phyloP scores from a whole-genome alignment of 2,797 vertebrate genomes.

The Heliangelus exortis region DNA sequence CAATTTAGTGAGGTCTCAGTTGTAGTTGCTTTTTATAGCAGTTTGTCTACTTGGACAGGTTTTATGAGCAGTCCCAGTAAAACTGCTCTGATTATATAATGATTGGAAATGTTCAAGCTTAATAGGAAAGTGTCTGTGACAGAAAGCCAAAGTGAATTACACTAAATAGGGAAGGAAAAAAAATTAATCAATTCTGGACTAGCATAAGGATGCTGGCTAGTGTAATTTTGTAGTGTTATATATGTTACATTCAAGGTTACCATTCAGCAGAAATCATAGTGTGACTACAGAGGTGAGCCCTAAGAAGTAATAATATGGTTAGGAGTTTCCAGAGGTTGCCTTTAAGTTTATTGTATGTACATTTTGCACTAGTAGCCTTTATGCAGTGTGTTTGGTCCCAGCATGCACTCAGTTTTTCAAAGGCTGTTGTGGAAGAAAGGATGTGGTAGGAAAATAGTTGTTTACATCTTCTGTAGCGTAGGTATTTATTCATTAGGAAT shows the following conservation, averaged over 20 bases:
- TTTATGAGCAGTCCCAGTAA: neutral
- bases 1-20: neutral
- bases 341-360: neutral
- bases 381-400: neutral
- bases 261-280: neutral
- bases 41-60: neutral
- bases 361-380: neutral
- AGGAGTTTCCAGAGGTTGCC: neutral
- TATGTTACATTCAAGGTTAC: neutral
- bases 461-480: neutral
- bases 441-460: neutral
- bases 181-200: neutral
- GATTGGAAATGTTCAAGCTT: neutral
- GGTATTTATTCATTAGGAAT: neutral
- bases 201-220: neutral
- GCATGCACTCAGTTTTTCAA: neutral
- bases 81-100: neutral
- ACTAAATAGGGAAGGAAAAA: neutral
- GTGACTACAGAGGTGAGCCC: neutral
- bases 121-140: no score
- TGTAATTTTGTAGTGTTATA: neutral
- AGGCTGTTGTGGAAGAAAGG: neutral
- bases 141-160: neutral
- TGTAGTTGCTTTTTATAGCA: neutral
- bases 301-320: neutral